Percentiles rank a stretch among this genome's conserved stretches.
Evolutionary conservation across 2,797 vertebrate genomes (phyloP).

Genomic region (Octomys mimax): DNA sequence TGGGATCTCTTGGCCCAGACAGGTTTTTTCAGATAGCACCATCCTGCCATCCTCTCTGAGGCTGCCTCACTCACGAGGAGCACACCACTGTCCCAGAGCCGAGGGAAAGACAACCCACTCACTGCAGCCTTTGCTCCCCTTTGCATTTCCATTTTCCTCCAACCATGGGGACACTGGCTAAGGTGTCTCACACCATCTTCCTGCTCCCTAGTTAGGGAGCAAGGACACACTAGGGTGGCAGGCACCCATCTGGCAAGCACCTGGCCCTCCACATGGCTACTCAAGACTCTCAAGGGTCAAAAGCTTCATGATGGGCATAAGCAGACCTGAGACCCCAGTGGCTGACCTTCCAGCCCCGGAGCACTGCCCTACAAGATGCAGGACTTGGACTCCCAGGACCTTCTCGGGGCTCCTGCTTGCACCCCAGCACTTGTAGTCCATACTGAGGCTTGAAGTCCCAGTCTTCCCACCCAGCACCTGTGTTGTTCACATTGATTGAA

Average conservation of each 20-base stretch:
- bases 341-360: background rate
- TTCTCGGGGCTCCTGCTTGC: background rate
- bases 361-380: background rate
- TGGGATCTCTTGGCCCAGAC: background rate
- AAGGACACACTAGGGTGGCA: background rate
- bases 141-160: background rate
- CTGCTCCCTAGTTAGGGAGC: background rate
- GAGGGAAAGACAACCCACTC: background rate
- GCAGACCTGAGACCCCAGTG: background rate
- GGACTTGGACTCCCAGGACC: background rate
- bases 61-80: background rate
- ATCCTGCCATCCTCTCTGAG: background rate
- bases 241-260: background rate
- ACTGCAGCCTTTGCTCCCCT: background rate
- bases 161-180: too few species aligned
- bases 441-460: background rate
- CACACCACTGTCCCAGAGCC: background rate
- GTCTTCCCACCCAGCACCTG: too few species aligned
- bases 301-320: background rate
- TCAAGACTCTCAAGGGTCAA: background rate
- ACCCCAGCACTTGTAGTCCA: background rate
- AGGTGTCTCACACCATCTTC: background rate
- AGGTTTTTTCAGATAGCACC: background rate
- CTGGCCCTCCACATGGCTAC: background rate
- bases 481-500: background rate